phyloP scores from a whole-genome alignment of 2,888 invertebrate genomes.

The Perdita meconis region DNA sequence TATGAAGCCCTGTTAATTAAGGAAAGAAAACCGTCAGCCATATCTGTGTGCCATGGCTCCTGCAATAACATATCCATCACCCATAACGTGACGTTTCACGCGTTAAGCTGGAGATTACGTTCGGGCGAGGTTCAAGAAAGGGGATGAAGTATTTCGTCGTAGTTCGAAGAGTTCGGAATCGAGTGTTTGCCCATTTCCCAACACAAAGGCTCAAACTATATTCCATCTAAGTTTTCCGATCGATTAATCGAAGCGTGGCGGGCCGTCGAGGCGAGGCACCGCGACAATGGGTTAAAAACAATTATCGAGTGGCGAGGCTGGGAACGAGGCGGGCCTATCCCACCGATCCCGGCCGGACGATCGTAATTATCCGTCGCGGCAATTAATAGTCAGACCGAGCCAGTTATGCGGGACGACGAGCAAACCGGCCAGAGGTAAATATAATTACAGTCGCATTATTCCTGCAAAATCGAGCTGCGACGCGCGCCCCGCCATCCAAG shows the following conservation, averaged over 20 bases:
- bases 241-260: slow-evolving; percentile 38
- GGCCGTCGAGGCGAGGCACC: slow-evolving; percentile 13
- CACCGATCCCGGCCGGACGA: slow-evolving; percentile 17
- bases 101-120: no score
- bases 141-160: no score
- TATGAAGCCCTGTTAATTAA: no score
- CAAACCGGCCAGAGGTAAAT: slow-evolving; percentile 61
- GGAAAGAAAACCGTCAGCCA: no score
- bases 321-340: slow-evolving; percentile 10
- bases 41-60: no score
- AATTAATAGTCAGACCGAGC: slow-evolving; percentile 58
- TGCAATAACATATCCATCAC: no score
- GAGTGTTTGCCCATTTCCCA: no score
- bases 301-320: slow-evolving; percentile 42
- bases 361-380: slow-evolving; percentile 54
- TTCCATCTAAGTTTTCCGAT: neutral
- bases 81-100: no score
- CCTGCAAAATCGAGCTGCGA: slow-evolving; percentile 48
- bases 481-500: neutral
- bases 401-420: slow-evolving; percentile 54
- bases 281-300: slow-evolving; percentile 44
- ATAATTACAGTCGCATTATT: slow-evolving; percentile 61
- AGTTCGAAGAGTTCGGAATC: no score
- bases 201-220: neutral
- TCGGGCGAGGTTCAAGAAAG: no score